phyloP scores from a whole-genome alignment of 2,888 invertebrate species.

The Amorpha juglandis region DNA sequence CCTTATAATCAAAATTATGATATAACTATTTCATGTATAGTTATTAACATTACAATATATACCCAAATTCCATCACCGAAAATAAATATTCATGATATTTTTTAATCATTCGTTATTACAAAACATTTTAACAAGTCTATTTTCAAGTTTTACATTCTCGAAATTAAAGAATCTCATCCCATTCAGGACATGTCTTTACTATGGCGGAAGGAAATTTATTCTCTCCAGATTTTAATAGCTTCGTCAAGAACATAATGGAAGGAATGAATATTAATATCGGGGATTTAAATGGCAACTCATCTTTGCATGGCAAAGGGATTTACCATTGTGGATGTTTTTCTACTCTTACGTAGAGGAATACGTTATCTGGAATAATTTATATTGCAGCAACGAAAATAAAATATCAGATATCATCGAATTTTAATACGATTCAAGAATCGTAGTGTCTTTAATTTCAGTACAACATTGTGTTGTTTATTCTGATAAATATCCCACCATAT shows the following conservation, averaged over 20 bases:
- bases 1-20: too few species aligned
- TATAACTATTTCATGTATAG: too few species aligned
- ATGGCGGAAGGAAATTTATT: slow-evolving; percentile 52
- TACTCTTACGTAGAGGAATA: background rate
- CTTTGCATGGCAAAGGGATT: slow-evolving; percentile 72
- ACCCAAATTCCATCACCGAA: too few species aligned
- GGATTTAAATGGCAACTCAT: slow-evolving; percentile 64
- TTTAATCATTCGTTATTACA: background rate
- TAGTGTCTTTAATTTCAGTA: too few species aligned
- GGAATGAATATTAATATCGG: slow-evolving; percentile 73
- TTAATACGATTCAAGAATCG: too few species aligned
- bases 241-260: slow-evolving; percentile 67
- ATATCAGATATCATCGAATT: too few species aligned
- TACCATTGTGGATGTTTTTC: slow-evolving; percentile 38
- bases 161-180: slow-evolving; percentile 50
- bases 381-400: background rate
- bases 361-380: background rate
- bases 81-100: too few species aligned
- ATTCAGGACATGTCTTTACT: slow-evolving; percentile 60
- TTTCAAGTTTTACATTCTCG: background rate
- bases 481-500: too few species aligned
- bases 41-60: too few species aligned
- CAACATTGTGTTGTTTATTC: too few species aligned
- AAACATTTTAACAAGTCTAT: background rate
- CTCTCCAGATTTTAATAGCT: slow-evolving; percentile 69